Conservation (phyloP, 1,140 invertebrate species). For the Adelges cooleyi region DNA sequence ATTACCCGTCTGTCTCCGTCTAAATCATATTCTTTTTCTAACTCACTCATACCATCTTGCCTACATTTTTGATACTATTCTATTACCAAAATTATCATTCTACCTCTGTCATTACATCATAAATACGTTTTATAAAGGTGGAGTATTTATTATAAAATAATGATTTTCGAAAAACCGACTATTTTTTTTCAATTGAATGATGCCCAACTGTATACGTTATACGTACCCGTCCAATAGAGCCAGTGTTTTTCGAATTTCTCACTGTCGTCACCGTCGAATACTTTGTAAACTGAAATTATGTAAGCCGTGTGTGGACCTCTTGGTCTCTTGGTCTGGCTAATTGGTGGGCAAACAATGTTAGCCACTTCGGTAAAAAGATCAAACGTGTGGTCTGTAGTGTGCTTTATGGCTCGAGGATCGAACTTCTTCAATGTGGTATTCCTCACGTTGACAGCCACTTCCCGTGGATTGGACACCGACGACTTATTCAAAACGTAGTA, state of each 20-base stretch:
- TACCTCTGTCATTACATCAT: too few relatives aligned
- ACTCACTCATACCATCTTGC: too few relatives aligned
- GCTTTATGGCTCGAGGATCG: conserved; percentile 62
- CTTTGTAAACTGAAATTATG: conserved; percentile 85
- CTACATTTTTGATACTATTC: too few relatives aligned
- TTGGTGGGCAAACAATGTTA: conserved; percentile 73
- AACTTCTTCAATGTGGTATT: conserved; percentile 68
- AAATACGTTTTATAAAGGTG: too few relatives aligned
- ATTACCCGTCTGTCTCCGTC: too few relatives aligned
- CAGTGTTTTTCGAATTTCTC: conserved; percentile 84
- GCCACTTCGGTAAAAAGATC: conserved; percentile 81
- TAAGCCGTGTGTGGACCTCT: conserved; percentile 71
- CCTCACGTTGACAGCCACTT: conserved; percentile 71
- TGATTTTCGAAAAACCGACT: too few relatives aligned
- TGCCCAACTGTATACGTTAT: too few relatives aligned
- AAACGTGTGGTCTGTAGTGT: conserved; percentile 72
- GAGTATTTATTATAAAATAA: too few relatives aligned
- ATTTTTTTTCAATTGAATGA: too few relatives aligned
- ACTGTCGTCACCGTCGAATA: conserved; percentile 83
- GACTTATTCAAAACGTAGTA: conserved; percentile 76
- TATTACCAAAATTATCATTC: too few relatives aligned
- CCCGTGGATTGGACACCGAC: conserved; percentile 64
- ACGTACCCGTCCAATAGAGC: conserved; percentile 76
- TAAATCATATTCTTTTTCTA: too few relatives aligned
- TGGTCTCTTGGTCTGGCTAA: conserved; percentile 60